These are phyloP conservation scores for Trisateles emortualis DNA, from an alignment of 2,888 invertebrate species.

Conservation along the genomic window DNA sequence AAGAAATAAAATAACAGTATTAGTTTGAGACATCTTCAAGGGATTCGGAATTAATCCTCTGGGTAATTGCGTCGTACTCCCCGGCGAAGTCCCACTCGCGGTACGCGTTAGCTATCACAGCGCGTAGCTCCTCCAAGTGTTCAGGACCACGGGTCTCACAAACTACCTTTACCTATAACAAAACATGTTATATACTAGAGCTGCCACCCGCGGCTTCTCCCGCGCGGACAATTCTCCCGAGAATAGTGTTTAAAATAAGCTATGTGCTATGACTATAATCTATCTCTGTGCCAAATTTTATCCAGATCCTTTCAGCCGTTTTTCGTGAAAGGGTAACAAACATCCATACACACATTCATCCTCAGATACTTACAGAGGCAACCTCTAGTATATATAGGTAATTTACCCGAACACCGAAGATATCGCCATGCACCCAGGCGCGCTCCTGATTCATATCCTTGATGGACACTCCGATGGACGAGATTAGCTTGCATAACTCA, in stretches of 20 bases:
- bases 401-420: constrained; percentile 88
- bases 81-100: constrained; percentile 85
- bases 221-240: no score
- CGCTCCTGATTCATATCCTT: constrained; percentile 98
- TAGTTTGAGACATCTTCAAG: constrained; percentile 67
- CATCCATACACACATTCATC: no score
- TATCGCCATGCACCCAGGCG: constrained; percentile 96
- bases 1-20: no score
- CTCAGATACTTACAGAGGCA: no score
- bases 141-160: constrained; percentile 95
- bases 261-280: no score
- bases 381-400: no score
- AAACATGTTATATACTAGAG: neutral
- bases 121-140: constrained; percentile 87
- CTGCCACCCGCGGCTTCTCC: no score
- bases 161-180: constrained; percentile 92
- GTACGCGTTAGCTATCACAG: constrained; percentile 84
- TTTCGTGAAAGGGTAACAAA: no score
- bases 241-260: no score
- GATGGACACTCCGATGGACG: constrained; percentile 93
- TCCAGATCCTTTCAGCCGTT: no score
- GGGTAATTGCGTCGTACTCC: constrained; percentile 55
- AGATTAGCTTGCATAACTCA: constrained; percentile 92
- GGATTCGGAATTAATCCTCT: constrained; percentile 58
- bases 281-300: no score